Percentiles rank a stretch among this genome's conserved stretches.
These are phyloP conservation scores for Pycnonotus jocosus DNA, from an alignment of 2,113 vertebrate genomes.

Conservation along the genomic window DNA sequence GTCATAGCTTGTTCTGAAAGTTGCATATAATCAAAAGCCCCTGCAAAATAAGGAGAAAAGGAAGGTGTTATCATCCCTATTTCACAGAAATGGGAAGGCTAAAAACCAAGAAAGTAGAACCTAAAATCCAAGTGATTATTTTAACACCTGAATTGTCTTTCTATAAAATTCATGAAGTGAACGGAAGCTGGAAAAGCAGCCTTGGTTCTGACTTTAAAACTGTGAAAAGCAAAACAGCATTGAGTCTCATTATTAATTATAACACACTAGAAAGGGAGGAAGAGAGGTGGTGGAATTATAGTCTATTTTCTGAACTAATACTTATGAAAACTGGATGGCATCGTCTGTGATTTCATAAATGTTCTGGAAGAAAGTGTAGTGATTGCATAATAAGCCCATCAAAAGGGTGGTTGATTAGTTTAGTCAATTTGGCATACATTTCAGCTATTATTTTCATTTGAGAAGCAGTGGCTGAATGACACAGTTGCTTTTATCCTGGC, in stretches of 20 bases:
- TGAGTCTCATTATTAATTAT: conserved; percentile 36
- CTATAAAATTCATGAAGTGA: background rate
- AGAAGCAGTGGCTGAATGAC: conserved; percentile 29
- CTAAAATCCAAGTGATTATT: background rate
- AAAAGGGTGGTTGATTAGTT: conserved; percentile 63
- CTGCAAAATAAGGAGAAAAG: background rate
- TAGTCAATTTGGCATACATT: conserved; percentile 54
- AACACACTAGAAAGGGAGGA: background rate
- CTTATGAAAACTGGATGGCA: conserved; percentile 33
- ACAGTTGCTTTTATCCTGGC: background rate
- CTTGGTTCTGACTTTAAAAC: background rate
- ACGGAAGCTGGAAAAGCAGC: background rate
- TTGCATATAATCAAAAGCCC: background rate
- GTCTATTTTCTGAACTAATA: conserved; percentile 58
- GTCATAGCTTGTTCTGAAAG: background rate
- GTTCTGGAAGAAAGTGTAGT: conserved; percentile 57
- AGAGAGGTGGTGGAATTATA: background rate
- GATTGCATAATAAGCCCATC: conserved; percentile 60
- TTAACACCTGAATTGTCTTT: background rate
- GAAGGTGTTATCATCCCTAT: background rate
- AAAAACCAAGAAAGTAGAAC: background rate
- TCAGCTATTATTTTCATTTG: conserved; percentile 65
- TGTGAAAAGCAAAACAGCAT: background rate
- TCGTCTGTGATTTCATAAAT: conserved; percentile 66
- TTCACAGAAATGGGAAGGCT: background rate